These are phyloP conservation scores for Meloidogyne floridensis DNA, from an alignment of 1,140 invertebrate species.

Conservation along the genomic window DNA sequence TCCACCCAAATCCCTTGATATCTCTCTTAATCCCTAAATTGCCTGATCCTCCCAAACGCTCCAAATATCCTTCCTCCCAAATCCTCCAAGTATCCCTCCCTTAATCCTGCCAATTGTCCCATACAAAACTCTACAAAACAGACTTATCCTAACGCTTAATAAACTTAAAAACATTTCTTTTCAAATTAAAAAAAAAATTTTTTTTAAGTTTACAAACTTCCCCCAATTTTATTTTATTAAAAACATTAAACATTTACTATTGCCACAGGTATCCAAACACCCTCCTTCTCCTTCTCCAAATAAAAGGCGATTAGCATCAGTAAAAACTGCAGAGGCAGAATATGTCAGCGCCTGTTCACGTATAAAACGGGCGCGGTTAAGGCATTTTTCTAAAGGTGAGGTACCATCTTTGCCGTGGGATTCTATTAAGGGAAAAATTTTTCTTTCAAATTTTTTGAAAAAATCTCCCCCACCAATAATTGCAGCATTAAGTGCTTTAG, in stretches of 20 bases:
- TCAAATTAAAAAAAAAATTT: too few relatives aligned
- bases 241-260: not conserved
- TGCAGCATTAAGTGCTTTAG: conserved; percentile 39
- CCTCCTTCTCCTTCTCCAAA: not conserved
- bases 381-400: conserved; percentile 27
- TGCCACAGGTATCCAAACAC: not conserved
- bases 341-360: conserved; percentile 17
- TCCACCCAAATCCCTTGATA: too few relatives aligned
- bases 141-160: too few relatives aligned
- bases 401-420: conserved; percentile 16
- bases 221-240: not conserved
- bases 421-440: not conserved
- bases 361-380: conserved; percentile 7
- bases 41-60: too few relatives aligned
- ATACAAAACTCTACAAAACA: too few relatives aligned
- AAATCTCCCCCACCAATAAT: conserved; percentile 33
- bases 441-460: too few relatives aligned
- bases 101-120: too few relatives aligned
- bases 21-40: too few relatives aligned
- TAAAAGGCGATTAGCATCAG: conserved; percentile 25
- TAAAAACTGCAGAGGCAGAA: conserved; percentile 24
- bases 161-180: too few relatives aligned
- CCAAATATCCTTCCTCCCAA: too few relatives aligned
- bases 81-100: too few relatives aligned
- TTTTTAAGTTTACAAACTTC: too few relatives aligned